Conservation (phyloP, 2,888 invertebrate genomes). For the Gortyna flavago region DNA sequence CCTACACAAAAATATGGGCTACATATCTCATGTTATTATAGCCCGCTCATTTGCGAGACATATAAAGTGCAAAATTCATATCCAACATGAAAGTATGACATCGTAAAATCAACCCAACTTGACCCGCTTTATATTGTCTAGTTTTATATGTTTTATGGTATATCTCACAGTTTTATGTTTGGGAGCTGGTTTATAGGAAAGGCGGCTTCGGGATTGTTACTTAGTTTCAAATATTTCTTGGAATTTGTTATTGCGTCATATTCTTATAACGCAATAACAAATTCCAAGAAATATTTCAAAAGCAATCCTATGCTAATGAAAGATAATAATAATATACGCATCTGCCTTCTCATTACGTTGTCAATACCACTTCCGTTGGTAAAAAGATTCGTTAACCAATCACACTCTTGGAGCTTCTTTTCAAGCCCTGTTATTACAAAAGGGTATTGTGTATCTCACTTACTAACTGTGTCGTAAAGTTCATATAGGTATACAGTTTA, state of each 20-base stretch:
- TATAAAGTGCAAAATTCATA: conserved; percentile 64
- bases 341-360: not conserved
- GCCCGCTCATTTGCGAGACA: conserved; percentile 37
- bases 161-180: conserved; percentile 71
- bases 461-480: too few species aligned
- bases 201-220: not conserved
- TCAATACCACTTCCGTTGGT: not conserved
- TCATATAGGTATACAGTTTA: too few species aligned
- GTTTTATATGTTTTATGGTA: conserved; percentile 72
- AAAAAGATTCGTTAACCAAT: not conserved
- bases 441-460: not conserved
- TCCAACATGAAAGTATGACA: conserved; percentile 59
- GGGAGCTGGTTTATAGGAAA: conserved; percentile 36
- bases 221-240: not conserved
- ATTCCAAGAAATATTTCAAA: too few species aligned
- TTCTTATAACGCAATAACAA: too few species aligned
- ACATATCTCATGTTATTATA: conserved; percentile 40
- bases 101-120: conserved; percentile 66
- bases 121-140: conserved; percentile 65
- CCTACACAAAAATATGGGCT: conserved; percentile 4
- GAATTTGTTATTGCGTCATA: not conserved
- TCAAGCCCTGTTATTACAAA: not conserved
- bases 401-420: not conserved
- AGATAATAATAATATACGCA: too few species aligned
- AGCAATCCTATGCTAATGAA: too few species aligned